phyloP scores from a whole-genome alignment of 1,140 invertebrate genomes.

The Lucilia sericata region DNA sequence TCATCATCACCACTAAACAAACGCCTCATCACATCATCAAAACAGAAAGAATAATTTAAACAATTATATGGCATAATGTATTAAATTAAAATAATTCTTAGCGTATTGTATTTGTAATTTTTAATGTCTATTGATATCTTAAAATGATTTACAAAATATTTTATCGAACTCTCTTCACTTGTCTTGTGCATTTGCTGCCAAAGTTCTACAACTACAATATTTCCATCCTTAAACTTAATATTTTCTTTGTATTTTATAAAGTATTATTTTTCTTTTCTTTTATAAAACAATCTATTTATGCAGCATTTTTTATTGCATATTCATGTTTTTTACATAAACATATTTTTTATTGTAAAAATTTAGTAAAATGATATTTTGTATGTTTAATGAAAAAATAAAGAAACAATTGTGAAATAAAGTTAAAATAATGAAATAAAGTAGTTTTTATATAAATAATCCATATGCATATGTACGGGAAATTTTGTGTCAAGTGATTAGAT shows the following conservation, averaged over 20 bases:
- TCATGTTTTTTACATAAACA: not conserved
- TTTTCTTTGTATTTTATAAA: not conserved
- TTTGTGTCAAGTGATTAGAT: too few species aligned
- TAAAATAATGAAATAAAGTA: not conserved
- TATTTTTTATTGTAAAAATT: slow-evolving; percentile 6
- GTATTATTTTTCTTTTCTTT: not conserved
- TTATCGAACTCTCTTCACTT: not conserved
- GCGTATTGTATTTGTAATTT: slow-evolving; percentile 27
- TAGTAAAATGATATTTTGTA: not conserved
- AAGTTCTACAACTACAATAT: not conserved
- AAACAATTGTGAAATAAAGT: not conserved
- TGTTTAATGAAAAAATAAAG: not conserved
- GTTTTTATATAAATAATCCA: too few species aligned
- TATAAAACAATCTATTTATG: not conserved
- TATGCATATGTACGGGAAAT: too few species aligned
- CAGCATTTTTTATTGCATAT: slow-evolving; percentile 10
- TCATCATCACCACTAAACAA: slow-evolving; percentile 54
- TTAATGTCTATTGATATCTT: not conserved
- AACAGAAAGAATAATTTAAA: not conserved
- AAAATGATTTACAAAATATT: not conserved
- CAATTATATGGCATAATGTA: not conserved
- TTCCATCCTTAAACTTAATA: not conserved
- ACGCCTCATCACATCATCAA: not conserved
- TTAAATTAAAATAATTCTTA: slow-evolving; percentile 4
- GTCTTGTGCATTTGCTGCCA: not conserved